A percentile compares a stretch with the other conserved stretches of the same genome.
Evolutionary conservation across 2,797 vertebrate species (phyloP).

Genomic region (Amblyraja radiata): DNA sequence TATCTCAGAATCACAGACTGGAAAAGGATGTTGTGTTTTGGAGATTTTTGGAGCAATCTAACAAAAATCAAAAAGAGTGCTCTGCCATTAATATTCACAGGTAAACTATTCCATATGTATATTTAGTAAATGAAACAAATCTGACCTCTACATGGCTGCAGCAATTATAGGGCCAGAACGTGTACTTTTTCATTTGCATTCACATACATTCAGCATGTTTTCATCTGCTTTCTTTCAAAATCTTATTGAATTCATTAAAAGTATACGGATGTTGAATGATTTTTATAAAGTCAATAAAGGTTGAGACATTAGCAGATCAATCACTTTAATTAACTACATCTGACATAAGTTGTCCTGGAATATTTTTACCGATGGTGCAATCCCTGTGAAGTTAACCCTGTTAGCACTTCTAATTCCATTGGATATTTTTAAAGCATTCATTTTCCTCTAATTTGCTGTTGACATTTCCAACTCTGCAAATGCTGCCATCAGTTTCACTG

Average conservation of each 20-base stretch:
- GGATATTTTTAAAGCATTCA: neutral
- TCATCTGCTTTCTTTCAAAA: slow-evolving; percentile 36
- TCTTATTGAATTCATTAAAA: slow-evolving; percentile 36
- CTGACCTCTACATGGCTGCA: slow-evolving; percentile 24
- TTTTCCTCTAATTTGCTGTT: neutral
- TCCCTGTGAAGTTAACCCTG: neutral
- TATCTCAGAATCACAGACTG: neutral
- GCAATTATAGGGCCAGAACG: neutral
- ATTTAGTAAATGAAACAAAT: slow-evolving; percentile 12
- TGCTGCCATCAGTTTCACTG: neutral
- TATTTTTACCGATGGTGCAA: neutral
- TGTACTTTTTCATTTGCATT: slow-evolving; percentile 24
- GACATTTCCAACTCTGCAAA: neutral
- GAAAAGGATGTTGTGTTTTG: slow-evolving; percentile 29
- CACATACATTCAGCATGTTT: slow-evolving; percentile 30
- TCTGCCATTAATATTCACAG: slow-evolving; percentile 27
- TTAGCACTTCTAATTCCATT: neutral
- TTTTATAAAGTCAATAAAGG: slow-evolving; percentile 34
- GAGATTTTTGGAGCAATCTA: neutral
- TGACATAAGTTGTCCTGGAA: slow-evolving; percentile 6
- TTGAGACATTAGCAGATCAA: slow-evolving; percentile 32
- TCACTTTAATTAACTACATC: slow-evolving; percentile 34
- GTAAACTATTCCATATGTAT: slow-evolving; percentile 31
- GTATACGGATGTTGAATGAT: slow-evolving; percentile 33
- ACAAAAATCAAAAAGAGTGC: slow-evolving; percentile 16